A percentile compares a stretch with the other conserved stretches of the same genome.
Conservation (phyloP, 2,797 vertebrate species). For the Enteromius viviparus region DNA sequence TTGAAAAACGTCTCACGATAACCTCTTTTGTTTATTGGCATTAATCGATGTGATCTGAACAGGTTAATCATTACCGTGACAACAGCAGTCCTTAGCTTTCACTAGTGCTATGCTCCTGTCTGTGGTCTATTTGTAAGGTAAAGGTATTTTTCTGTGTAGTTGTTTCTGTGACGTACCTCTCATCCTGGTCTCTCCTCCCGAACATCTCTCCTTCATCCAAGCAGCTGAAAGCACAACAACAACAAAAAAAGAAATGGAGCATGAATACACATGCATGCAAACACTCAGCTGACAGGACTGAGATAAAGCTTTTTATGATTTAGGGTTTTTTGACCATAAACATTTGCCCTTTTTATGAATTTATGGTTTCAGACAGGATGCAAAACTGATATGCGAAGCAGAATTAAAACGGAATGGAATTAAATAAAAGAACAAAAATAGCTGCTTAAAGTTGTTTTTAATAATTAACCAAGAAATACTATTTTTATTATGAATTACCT, state of each 20-base stretch:
- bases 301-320: not conserved
- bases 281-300: not conserved
- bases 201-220: conserved; percentile 94
- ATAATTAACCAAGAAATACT: not conserved
- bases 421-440: not conserved
- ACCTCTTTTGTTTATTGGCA: not conserved
- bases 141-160: not conserved
- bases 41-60: not conserved
- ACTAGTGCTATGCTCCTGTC: not conserved
- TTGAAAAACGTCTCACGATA: not conserved
- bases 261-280: conserved; percentile 1
- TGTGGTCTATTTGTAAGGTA: not conserved
- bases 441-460: not conserved
- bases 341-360: too few relatives aligned
- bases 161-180: conserved; percentile 62
- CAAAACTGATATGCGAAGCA: not conserved
- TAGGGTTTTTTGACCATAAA: too few relatives aligned
- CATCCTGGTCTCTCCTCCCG: conserved; percentile 74
- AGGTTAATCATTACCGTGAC: not conserved
- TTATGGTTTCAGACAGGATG: not conserved
- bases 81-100: not conserved
- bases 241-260: conserved; percentile 6
- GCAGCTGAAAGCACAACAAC: conserved; percentile 79
- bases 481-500: not conserved
- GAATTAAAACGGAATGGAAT: not conserved